Base-by-base conservation (phyloP, 2,888 invertebrate species). In the Morpho deidamia region DNA sequence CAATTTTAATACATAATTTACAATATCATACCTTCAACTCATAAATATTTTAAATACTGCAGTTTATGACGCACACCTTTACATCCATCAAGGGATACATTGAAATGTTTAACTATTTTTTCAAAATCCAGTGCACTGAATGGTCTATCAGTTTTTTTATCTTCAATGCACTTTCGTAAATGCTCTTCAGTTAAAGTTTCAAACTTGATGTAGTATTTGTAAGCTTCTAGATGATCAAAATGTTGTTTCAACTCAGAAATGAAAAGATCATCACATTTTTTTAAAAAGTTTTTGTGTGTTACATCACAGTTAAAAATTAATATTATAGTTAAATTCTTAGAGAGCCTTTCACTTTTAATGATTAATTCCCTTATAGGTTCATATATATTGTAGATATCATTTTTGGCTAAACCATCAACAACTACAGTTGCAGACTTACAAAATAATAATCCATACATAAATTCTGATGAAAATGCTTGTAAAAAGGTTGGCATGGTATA, bases 41-140 rank as follows among this genome's bases (percentile, higher is more conserved):
- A 54, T 32, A 53, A 11, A 53, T 58, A 74, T 65, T 71, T 78
- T 62, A 84, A 64, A 60, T 80, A 72, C 58, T 82, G 84, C 52
- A 88, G 78, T 72, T 85, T 90, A 51, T 72, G 76, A 59, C 85
- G 70, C 34, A 90, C 88, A 61, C 86, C 80, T 79, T 90, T 90
- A 66, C 90, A 90, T 32, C 90, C 89, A 72, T 89, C 84, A 42
- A 70, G 51, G 2, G 72, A 62, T 1, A 85, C 85, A 76, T 87
- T 74, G 61, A 90, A 88, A 60, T 81, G 75, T 62, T 76, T 81
- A 39, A 78, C 55, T 34, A 89, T 60, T 44, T 69, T 70, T 9
- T 68, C 58, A 53, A 79, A 64, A 35, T 74, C 65, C n/a, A 51
- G 39, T 32, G 71, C 58, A 47, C 53, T 62, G 3, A 80, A 38